phyloP scores from a whole-genome alignment of 2,888 invertebrate genomes.

The Cheilosia vulpina region DNA sequence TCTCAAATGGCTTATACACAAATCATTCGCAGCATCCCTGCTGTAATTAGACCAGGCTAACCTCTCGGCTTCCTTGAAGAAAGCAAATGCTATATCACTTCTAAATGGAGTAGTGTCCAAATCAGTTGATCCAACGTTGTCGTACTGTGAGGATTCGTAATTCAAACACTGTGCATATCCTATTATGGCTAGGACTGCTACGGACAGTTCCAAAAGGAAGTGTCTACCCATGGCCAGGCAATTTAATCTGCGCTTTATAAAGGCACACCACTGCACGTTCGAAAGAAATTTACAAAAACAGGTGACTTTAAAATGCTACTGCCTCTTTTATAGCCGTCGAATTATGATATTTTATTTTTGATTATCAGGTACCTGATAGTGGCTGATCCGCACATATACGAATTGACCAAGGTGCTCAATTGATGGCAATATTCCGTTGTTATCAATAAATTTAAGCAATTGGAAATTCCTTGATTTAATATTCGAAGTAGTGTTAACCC shows the following conservation, averaged over 20 bases:
- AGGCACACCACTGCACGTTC: slow-evolving; percentile 21
- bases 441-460: slow-evolving; percentile 48
- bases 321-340: slow-evolving; percentile 77
- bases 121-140: slow-evolving; percentile 54
- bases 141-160: slow-evolving; percentile 46
- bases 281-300: slow-evolving; percentile 73
- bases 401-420: slow-evolving; percentile 26
- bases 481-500: slow-evolving; percentile 39
- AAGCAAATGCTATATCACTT: slow-evolving; percentile 79
- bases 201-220: slow-evolving; percentile 73
- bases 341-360: slow-evolving; percentile 56
- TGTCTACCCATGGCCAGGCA: slow-evolving; percentile 71
- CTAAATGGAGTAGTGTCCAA: slow-evolving; percentile 77
- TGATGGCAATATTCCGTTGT: slow-evolving; percentile 49
- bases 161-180: slow-evolving; percentile 68
- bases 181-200: slow-evolving; percentile 68
- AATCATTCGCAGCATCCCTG: slow-evolving; percentile 70
- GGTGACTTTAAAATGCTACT: slow-evolving; percentile 49
- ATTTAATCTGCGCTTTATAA: slow-evolving; percentile 28
- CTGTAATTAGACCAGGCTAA: slow-evolving; percentile 17
- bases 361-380: slow-evolving; percentile 66
- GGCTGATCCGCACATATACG: slow-evolving; percentile 44
- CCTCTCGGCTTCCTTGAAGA: slow-evolving; percentile 77
- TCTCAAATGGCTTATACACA: slow-evolving; percentile 78
- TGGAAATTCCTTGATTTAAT: slow-evolving; percentile 66